Evolutionary conservation across 2,888 invertebrate species (phyloP).

Genomic region (Amblyteles armatorius): DNA sequence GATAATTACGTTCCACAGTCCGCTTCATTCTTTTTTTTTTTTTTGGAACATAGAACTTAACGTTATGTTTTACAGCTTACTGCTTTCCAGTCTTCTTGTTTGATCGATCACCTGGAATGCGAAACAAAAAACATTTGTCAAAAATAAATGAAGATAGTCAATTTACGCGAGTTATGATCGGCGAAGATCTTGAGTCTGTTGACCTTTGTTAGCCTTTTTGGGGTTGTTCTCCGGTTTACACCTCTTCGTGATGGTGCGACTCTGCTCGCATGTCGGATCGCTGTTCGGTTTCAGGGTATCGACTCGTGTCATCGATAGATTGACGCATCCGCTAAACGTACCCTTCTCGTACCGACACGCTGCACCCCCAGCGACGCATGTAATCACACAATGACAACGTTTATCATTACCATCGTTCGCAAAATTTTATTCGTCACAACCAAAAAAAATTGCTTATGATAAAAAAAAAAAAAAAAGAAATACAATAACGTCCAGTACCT

Average conservation of each 20-base stretch:
- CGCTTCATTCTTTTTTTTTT: conserved; percentile 38
- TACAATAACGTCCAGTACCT: conserved; percentile 86
- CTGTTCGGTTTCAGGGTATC: conserved; percentile 93
- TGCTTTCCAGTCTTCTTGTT: conserved; percentile 83
- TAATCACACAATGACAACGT: conserved; percentile 71
- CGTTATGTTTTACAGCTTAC: conserved; percentile 68
- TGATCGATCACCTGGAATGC: conserved; percentile 80
- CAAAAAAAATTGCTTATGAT: neutral
- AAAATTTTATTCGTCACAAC: neutral
- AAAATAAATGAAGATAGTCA: too few species aligned
- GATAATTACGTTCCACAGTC: conserved; percentile 54
- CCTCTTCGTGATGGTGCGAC: conserved; percentile 93
- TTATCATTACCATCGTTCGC: conserved; percentile 65
- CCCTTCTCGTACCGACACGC: conserved; percentile 96
- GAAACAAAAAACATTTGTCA: neutral
- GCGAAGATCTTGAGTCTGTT: neutral
- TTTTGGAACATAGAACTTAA: conserved; percentile 57
- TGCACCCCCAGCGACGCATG: conserved; percentile 81
- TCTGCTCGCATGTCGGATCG: conserved; percentile 93
- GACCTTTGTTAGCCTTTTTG: conserved; percentile 82
- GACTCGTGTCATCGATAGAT: conserved; percentile 93
- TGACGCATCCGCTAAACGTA: conserved; percentile 93
- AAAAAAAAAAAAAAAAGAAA: neutral
- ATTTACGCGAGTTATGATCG: neutral
- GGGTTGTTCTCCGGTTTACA: conserved; percentile 87